These are phyloP conservation scores for Dendrocincla fuliginosa DNA, from an alignment of 2,797 vertebrate genomes.

Conservation along the genomic window DNA sequence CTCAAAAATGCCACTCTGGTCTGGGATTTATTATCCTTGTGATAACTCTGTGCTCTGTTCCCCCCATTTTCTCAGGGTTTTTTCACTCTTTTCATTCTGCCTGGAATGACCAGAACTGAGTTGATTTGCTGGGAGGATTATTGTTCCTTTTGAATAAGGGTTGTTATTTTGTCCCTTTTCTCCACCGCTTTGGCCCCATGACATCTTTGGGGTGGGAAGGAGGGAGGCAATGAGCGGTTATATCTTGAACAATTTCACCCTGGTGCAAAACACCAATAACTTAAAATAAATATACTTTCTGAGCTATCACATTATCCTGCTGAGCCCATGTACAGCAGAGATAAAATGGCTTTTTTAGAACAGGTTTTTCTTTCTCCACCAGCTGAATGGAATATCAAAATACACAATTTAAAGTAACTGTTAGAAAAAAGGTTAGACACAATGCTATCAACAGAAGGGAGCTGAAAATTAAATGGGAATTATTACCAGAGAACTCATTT, in stretches of 20 bases:
- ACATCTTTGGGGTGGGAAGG: not conserved
- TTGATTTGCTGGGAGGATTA: slow-evolving; percentile 4
- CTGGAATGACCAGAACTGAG: not conserved
- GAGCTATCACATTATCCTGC: slow-evolving; percentile 22
- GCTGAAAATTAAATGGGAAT: slow-evolving; percentile 64
- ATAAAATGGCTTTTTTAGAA: slow-evolving; percentile 48
- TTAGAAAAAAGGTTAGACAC: slow-evolving; percentile 46
- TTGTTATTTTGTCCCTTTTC: not conserved
- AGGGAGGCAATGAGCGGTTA: not conserved
- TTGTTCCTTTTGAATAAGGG: not conserved
- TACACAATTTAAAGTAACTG: slow-evolving; percentile 31
- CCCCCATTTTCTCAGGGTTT: not conserved
- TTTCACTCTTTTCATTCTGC: not conserved
- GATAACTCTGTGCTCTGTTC: not conserved
- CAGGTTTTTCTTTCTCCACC: slow-evolving; percentile 19
- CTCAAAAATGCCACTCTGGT: not conserved
- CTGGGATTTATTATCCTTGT: not conserved
- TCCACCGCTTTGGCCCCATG: not conserved
- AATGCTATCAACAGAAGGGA: slow-evolving; percentile 43
- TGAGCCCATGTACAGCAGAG: slow-evolving; percentile 18
- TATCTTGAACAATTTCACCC: slow-evolving; percentile 19
- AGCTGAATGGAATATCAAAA: slow-evolving; percentile 53
- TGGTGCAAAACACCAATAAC: slow-evolving; percentile 31
- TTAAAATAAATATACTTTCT: slow-evolving; percentile 42
- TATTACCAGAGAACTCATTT: slow-evolving; percentile 45